Conservation (phyloP, 2,888 invertebrate genomes). For the Pheosia gnoma region DNA sequence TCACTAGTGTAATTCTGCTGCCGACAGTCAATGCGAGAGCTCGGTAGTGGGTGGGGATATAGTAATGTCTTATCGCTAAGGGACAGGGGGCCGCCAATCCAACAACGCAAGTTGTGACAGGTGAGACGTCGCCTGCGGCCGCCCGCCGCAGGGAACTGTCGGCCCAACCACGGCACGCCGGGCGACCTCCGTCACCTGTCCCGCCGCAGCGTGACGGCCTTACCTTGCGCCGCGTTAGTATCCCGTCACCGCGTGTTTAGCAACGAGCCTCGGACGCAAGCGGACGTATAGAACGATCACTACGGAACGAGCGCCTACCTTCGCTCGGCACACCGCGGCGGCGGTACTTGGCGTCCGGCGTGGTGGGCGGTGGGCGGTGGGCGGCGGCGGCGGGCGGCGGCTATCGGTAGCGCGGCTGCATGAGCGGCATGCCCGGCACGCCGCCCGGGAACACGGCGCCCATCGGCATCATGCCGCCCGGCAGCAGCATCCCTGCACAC, state of each 20-base stretch:
- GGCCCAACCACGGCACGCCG: slow-evolving; percentile 74
- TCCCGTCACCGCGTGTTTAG: slow-evolving; percentile 54
- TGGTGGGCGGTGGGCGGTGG: slow-evolving; percentile 59
- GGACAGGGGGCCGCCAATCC: slow-evolving; percentile 84
- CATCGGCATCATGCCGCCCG: slow-evolving; percentile 81
- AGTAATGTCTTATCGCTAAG: slow-evolving; percentile 44
- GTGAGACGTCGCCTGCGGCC: slow-evolving; percentile 64
- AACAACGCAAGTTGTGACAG: slow-evolving; percentile 82
- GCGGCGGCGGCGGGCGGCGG: slow-evolving; percentile 57
- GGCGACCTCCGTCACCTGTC: slow-evolving; percentile 60
- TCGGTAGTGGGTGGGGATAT: slow-evolving; percentile 40
- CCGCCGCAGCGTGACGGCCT: slow-evolving; percentile 26
- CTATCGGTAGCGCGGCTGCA: slow-evolving; percentile 96
- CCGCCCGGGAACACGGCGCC: slow-evolving; percentile 80
- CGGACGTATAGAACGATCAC: slow-evolving; percentile 45
- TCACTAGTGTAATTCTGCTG: slow-evolving; percentile 48
- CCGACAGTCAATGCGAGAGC: slow-evolving; percentile 52
- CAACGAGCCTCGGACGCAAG: slow-evolving; percentile 54
- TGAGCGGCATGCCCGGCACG: slow-evolving; percentile 83
- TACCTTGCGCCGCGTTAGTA: slow-evolving; percentile 49
- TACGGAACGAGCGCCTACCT: slow-evolving; percentile 58
- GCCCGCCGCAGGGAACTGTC: slow-evolving; percentile 81
- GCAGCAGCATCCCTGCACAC: slow-evolving; percentile 79
- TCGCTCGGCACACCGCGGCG: slow-evolving; percentile 41
- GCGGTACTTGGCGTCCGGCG: slow-evolving; percentile 39